These are phyloP conservation scores for Bombus pascuorum DNA, from an alignment of 1,140 invertebrate species.

Conservation along the genomic window DNA sequence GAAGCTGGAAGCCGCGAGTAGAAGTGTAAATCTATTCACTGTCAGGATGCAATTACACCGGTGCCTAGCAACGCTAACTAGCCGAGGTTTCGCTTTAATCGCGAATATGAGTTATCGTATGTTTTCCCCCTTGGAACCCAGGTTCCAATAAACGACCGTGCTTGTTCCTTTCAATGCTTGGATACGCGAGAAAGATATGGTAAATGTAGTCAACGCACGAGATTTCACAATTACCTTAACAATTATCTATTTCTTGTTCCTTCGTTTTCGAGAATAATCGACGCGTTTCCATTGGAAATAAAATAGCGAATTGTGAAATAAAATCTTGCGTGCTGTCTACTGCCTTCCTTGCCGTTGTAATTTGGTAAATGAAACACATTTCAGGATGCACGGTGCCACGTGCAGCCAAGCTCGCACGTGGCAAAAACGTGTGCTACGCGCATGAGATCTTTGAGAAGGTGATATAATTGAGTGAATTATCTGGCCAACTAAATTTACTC, in stretches of 20 bases:
- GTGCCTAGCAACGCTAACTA: constrained; percentile 37
- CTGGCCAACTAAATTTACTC: no score
- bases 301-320: background rate
- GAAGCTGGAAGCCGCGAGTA: constrained; percentile 11
- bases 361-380: background rate
- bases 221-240: background rate
- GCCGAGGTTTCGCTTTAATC: constrained; percentile 34
- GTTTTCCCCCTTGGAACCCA: background rate
- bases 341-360: background rate
- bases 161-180: background rate
- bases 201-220: background rate
- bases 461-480: no score
- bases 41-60: constrained; percentile 43
- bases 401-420: no score
- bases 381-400: no score
- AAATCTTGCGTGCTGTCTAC: background rate
- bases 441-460: no score
- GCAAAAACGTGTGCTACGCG: no score
- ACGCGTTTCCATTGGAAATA: background rate
- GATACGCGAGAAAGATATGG: background rate
- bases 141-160: background rate
- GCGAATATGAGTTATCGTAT: constrained; percentile 37
- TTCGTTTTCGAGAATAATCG: background rate
- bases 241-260: background rate
- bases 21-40: constrained; percentile 34